Evolutionary conservation across 2,888 invertebrate species (phyloP).

Genomic region (Dysmachus trigonus): DNA sequence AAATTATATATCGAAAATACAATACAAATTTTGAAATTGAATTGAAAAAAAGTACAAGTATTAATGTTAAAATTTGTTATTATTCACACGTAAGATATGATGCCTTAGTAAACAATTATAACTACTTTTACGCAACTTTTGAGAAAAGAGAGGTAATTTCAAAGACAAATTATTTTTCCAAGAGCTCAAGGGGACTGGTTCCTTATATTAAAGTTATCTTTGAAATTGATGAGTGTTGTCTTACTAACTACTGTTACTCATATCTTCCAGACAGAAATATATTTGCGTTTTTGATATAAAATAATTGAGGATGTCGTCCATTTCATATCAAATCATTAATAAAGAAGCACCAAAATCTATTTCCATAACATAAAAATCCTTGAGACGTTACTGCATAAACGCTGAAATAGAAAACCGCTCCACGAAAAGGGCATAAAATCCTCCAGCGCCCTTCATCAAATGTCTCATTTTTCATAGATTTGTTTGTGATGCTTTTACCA

Average conservation of each 20-base stretch:
- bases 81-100: no score
- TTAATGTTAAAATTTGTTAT: no score
- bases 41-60: no score
- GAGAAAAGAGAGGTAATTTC: no score
- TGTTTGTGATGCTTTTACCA: conserved; percentile 31
- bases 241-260: not conserved
- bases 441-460: conserved; percentile 15
- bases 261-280: not conserved
- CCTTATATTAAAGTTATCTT: not conserved
- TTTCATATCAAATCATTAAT: not conserved
- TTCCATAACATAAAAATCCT: not conserved
- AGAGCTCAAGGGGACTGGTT: no score
- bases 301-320: not conserved
- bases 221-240: not conserved
- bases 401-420: not conserved
- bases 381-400: not conserved
- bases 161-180: no score
- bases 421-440: not conserved
- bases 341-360: not conserved
- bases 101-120: no score
- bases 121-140: no score
- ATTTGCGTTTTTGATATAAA: not conserved
- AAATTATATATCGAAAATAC: no score
- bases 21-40: no score
- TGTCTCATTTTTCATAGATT: conserved; percentile 33